A percentile compares a stretch with the other conserved stretches of the same genome.
phyloP scores from a whole-genome alignment of 2,888 invertebrate species.

The Calliphora vomitoria region DNA sequence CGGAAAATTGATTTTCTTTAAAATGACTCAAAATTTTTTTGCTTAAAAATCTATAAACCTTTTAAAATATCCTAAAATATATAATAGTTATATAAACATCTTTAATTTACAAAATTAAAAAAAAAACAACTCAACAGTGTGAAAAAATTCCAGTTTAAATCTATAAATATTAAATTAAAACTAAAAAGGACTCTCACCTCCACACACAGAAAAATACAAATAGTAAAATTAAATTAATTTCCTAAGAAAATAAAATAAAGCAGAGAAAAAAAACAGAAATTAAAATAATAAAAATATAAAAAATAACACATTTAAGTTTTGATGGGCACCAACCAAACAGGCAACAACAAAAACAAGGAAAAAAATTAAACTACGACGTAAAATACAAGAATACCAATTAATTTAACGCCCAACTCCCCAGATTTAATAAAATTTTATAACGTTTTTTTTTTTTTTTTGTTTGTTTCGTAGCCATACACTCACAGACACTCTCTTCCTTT shows the following conservation, averaged over 20 bases:
- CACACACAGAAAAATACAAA: not conserved
- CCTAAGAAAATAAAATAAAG: slow-evolving; percentile 46
- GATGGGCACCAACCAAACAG: slow-evolving; percentile 12
- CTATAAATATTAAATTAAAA: not conserved
- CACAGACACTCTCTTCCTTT: slow-evolving; percentile 61
- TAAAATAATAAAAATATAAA: not conserved
- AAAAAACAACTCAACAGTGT: too few species aligned
- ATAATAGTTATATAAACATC: too few species aligned
- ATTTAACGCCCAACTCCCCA: slow-evolving; percentile 67
- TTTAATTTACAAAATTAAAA: too few species aligned
- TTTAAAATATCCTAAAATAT: too few species aligned
- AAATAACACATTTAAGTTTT: slow-evolving; percentile 58
- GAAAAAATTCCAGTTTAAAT: too few species aligned
- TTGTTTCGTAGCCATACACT: not conserved
- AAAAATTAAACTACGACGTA: slow-evolving; percentile 33
- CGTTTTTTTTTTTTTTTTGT: slow-evolving; percentile 27
- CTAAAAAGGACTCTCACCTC: not conserved
- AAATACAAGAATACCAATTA: slow-evolving; percentile 68
- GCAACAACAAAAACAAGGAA: not conserved
- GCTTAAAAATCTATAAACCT: too few species aligned
- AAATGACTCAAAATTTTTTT: too few species aligned
- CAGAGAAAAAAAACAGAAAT: not conserved
- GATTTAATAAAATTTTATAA: slow-evolving; percentile 68
- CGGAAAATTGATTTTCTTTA: too few species aligned
- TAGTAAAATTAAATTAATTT: slow-evolving; percentile 62